phyloP scores from a whole-genome alignment of 2,888 invertebrate genomes.

The Nemapogon koenigi region DNA sequence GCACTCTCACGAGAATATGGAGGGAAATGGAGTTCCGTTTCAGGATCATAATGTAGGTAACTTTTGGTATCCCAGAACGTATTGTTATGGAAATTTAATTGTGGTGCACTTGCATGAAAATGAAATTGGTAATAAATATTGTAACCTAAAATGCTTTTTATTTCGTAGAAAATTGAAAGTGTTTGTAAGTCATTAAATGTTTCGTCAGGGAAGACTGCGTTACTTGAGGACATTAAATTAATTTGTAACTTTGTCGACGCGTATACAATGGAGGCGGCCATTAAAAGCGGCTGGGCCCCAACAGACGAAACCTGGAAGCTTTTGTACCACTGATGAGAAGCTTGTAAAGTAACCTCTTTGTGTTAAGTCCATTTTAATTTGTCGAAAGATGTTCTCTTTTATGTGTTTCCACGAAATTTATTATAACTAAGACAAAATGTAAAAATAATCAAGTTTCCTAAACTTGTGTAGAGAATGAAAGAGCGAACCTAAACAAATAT shows the following conservation, averaged over 20 bases:
- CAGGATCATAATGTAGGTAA: conserved; percentile 8
- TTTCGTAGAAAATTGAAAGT: conserved; percentile 21
- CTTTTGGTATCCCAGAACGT: conserved; percentile 1
- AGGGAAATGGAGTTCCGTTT: conserved; percentile 19
- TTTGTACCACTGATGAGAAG: conserved; percentile 12
- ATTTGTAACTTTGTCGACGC: conserved; percentile 39
- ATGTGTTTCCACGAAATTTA: too few relatives aligned
- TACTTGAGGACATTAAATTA: conserved; percentile 37
- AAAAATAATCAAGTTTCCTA: too few relatives aligned
- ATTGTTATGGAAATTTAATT: too few relatives aligned
- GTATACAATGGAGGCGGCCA: conserved; percentile 28
- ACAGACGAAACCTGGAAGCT: conserved; percentile 20
- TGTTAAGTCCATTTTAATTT: conserved; percentile 3
- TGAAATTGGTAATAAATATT: too few relatives aligned
- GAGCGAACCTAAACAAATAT: conserved; percentile 4
- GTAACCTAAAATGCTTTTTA: too few relatives aligned
- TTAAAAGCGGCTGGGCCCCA: conserved; percentile 23
- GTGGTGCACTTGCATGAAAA: too few relatives aligned
- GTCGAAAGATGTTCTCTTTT: conserved; percentile 5
- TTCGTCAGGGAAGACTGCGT: conserved; percentile 25
- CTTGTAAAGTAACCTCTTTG: conserved; percentile 6
- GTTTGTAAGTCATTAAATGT: conserved; percentile 37
- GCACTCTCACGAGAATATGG: conserved; percentile 24
- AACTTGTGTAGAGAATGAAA: too few relatives aligned
- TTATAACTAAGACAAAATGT: too few relatives aligned